Conservation (phyloP, 2,797 vertebrate genomes). For the Fundulus diaphanus region DNA sequence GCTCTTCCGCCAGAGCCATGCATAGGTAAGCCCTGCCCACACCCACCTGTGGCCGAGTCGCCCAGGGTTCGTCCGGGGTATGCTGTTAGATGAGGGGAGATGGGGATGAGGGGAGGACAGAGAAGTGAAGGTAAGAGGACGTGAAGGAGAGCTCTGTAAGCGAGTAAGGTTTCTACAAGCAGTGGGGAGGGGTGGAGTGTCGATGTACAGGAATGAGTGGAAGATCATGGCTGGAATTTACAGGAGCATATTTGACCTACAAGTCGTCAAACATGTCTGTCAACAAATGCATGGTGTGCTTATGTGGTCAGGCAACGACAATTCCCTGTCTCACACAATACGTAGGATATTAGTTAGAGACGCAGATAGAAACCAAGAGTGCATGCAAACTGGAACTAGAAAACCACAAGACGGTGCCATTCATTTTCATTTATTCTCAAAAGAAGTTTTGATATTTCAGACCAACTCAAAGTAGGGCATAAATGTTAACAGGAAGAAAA, state of each 20-base stretch:
- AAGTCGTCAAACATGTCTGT: constrained; percentile 61
- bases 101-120: constrained; percentile 53
- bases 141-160: constrained; percentile 66
- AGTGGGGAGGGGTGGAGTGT: constrained; percentile 51
- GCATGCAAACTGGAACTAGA: constrained; percentile 36
- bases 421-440: constrained; percentile 38
- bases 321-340: not conserved
- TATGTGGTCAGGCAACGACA: not conserved
- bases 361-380: constrained; percentile 4
- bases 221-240: constrained; percentile 16
- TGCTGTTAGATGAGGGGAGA: constrained; percentile 87
- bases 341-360: constrained; percentile 1
- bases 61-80: constrained; percentile 93
- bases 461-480: not conserved
- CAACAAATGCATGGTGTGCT: constrained; percentile 22
- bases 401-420: constrained; percentile 66
- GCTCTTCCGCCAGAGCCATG: constrained; percentile 83
- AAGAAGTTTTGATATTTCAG: constrained; percentile 13
- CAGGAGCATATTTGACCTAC: constrained; percentile 61
- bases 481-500: not conserved
- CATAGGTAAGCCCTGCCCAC: constrained; percentile 74
- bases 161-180: constrained; percentile 56
- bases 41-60: constrained; percentile 93
- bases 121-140: constrained; percentile 65
- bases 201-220: constrained; percentile 60